Percentiles rank a stretch among this genome's conserved stretches.
These are phyloP conservation scores for Parotocinclus haroldoi DNA, from an alignment of 2,797 vertebrate genomes.

Conservation along the genomic window DNA sequence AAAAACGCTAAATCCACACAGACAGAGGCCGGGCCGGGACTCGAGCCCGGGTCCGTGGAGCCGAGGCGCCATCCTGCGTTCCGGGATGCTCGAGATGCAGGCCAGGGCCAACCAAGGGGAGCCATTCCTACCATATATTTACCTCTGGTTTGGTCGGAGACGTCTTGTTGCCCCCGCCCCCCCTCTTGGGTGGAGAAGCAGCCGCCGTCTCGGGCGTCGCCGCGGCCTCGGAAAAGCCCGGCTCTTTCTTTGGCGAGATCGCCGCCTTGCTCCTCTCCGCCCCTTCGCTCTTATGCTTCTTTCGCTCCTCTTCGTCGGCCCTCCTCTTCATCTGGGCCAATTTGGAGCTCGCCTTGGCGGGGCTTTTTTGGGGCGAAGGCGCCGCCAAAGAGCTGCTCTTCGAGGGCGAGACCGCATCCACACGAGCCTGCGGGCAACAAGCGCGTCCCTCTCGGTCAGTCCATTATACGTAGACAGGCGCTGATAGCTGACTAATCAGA, in stretches of 20 bases:
- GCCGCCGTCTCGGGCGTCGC: conserved; percentile 55
- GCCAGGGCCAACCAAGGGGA: too few species aligned
- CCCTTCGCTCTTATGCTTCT: conserved; percentile 34
- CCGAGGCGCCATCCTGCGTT: too few species aligned
- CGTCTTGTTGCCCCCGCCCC: background rate
- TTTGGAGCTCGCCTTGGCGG: conserved; percentile 77
- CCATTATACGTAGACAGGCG: too few species aligned
- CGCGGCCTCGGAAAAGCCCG: conserved; percentile 41
- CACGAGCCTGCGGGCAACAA: conserved; percentile 59
- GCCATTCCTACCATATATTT: conserved; percentile 18
- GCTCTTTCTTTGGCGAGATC: conserved; percentile 72
- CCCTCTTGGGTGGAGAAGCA: background rate
- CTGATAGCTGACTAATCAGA: too few species aligned
- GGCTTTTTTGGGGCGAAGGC: conserved; percentile 60
- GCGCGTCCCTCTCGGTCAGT: too few species aligned
- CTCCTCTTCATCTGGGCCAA: conserved; percentile 78
- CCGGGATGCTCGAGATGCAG: too few species aligned
- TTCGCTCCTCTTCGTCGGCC: conserved; percentile 61
- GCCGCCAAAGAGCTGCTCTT: conserved; percentile 58
- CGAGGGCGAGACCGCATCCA: conserved; percentile 51
- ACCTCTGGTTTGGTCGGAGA: conserved; percentile 85
- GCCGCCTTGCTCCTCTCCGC: conserved; percentile 59
- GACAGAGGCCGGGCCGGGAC: background rate
- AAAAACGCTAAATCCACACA: background rate
- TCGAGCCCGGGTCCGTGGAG: too few species aligned